A percentile compares a stretch with the other conserved stretches of the same genome.
phyloP scores from a whole-genome alignment of 2,888 invertebrate species.

The Stenotaenia linearis region DNA sequence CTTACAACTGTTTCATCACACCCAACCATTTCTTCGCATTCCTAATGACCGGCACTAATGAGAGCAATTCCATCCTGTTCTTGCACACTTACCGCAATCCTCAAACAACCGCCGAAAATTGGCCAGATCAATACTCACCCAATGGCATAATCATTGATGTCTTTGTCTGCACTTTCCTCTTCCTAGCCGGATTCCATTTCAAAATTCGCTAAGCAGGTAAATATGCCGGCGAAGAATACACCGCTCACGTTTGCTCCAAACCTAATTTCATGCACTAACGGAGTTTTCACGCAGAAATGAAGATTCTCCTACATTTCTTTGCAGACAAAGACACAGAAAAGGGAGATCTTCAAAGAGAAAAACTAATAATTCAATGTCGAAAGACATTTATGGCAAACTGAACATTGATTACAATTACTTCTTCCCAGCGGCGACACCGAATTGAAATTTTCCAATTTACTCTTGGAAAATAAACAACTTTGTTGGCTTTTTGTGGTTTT shows the following conservation, averaged over 20 bases:
- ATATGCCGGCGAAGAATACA: background rate
- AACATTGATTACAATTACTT: background rate
- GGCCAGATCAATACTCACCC: too few species aligned
- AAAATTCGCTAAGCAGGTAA: background rate
- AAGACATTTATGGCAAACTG: background rate
- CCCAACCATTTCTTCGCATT: too few species aligned
- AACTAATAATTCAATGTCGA: background rate
- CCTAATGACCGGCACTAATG: too few species aligned
- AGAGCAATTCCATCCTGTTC: too few species aligned
- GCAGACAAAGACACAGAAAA: background rate
- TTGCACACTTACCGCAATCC: too few species aligned
- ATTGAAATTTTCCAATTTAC: background rate
- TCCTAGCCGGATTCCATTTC: background rate
- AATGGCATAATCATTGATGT: too few species aligned
- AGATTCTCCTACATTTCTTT: background rate
- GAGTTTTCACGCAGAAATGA: slow-evolving; percentile 7
- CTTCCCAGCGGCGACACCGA: background rate
- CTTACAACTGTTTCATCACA: too few species aligned
- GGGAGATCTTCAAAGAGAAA: background rate
- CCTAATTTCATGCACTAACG: background rate
- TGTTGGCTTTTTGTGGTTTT: too few species aligned
- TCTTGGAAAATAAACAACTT: too few species aligned
- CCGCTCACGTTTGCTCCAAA: background rate
- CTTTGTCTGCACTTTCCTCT: too few species aligned
- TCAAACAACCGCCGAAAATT: too few species aligned